These are phyloP conservation scores for Syngnathus floridae DNA, from an alignment of 2,113 vertebrate genomes.

Conservation along the genomic window DNA sequence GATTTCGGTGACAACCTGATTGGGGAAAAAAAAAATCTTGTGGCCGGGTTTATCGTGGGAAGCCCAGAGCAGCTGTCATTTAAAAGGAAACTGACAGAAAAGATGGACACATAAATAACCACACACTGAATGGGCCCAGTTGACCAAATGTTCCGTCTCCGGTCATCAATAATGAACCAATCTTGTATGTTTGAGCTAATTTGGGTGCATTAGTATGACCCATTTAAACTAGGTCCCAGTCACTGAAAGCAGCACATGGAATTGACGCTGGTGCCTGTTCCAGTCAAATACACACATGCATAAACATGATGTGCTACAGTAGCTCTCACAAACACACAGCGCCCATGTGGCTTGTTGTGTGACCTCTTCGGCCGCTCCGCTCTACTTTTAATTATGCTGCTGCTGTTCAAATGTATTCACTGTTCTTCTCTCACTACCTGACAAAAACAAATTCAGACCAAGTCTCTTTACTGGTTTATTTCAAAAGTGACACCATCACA, in stretches of 20 bases:
- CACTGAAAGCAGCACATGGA: conserved; percentile 39
- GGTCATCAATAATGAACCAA: conserved; percentile 72
- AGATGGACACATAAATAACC: conserved; percentile 9
- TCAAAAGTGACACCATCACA: conserved; percentile 52
- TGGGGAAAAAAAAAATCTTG: conserved; percentile 6
- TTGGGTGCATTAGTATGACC: conserved; percentile 64
- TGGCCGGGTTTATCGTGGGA: conserved; percentile 37
- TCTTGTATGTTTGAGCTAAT: conserved; percentile 73
- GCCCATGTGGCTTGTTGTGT: conserved; percentile 56
- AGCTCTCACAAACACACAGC: conserved; percentile 22
- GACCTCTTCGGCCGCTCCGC: conserved; percentile 54
- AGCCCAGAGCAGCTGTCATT: conserved; percentile 55
- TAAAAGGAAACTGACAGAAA: conserved; percentile 47
- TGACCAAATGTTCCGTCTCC: conserved; percentile 58
- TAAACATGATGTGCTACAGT: conserved; percentile 43
- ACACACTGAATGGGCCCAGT: conserved; percentile 7
- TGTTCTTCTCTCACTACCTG: conserved; percentile 61
- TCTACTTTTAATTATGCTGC: conserved; percentile 67
- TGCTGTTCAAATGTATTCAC: conserved; percentile 62
- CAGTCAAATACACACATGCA: conserved; percentile 45
- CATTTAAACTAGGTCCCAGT: conserved; percentile 62
- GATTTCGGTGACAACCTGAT: background rate
- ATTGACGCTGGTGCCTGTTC: conserved; percentile 49
- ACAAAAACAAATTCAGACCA: conserved; percentile 48
- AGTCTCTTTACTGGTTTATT: conserved; percentile 54